Evolutionary conservation across 2,113 vertebrate species (phyloP).

Genomic region (human (Homo sapiens)): GRCh38 chr1:66923501-66924000

Average conservation of each 20-base stretch:
- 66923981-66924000: neutral
- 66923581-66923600: neutral
- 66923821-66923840: neutral
- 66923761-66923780: neutral
- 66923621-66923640: neutral
- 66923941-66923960: neutral
- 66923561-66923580: neutral
- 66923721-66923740: neutral
- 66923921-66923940: neutral
- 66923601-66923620: neutral
- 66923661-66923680: neutral
- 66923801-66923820: neutral
- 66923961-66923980: neutral
- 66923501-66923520: neutral
- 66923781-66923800: neutral
- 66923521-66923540: neutral
- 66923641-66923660: neutral
- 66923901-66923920: neutral
- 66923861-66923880: neutral
- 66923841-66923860: neutral
- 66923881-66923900: neutral
- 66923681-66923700: neutral
- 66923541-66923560: constrained; percentile 3
- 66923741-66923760: neutral
- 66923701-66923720: neutral